Conservation (phyloP, 2,888 invertebrate species). For the Mamestra brassicae region DNA sequence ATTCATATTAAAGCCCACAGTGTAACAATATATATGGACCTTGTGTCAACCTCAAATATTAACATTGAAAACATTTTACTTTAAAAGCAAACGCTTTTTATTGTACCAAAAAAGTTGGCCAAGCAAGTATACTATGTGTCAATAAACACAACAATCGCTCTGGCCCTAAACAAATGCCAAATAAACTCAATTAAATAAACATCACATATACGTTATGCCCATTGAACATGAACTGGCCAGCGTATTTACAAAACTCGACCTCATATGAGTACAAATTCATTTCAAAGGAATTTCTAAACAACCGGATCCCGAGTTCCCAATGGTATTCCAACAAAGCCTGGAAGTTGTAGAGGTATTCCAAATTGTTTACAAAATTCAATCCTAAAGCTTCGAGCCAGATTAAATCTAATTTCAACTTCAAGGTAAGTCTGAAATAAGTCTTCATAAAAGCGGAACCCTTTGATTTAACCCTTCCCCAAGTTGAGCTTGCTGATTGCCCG, state of each 20-base stretch:
- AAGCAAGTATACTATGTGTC: slow-evolving; percentile 46
- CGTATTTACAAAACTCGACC: slow-evolving; percentile 83
- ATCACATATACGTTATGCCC: slow-evolving; percentile 75
- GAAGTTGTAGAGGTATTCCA: slow-evolving; percentile 90
- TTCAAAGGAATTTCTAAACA: slow-evolving; percentile 89
- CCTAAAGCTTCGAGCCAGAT: slow-evolving; percentile 90
- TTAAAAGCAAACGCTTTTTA: slow-evolving; percentile 50
- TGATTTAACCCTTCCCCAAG: slow-evolving; percentile 90
- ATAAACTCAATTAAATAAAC: slow-evolving; percentile 83
- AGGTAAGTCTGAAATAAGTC: slow-evolving; percentile 91
- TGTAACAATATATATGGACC: slow-evolving; percentile 34
- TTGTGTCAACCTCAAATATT: slow-evolving; percentile 41
- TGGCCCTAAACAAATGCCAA: slow-evolving; percentile 70
- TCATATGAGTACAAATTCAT: slow-evolving; percentile 88
- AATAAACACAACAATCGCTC: slow-evolving; percentile 63
- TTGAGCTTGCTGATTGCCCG: slow-evolving; percentile 89
- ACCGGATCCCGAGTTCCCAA: slow-evolving; percentile 87
- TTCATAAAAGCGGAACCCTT: slow-evolving; percentile 91
- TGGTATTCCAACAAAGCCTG: slow-evolving; percentile 90
- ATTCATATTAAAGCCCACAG: slow-evolving; percentile 41
- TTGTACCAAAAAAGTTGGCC: slow-evolving; percentile 57
- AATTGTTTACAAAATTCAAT: slow-evolving; percentile 91
- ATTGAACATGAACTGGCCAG: slow-evolving; percentile 81
- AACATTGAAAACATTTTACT: slow-evolving; percentile 48
- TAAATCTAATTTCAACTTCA: slow-evolving; percentile 91